Percentiles rank a stretch among this genome's conserved stretches.
These are phyloP conservation scores for Cephus cinctus DNA, from an alignment of 1,140 invertebrate species.

Conservation along the genomic window DNA sequence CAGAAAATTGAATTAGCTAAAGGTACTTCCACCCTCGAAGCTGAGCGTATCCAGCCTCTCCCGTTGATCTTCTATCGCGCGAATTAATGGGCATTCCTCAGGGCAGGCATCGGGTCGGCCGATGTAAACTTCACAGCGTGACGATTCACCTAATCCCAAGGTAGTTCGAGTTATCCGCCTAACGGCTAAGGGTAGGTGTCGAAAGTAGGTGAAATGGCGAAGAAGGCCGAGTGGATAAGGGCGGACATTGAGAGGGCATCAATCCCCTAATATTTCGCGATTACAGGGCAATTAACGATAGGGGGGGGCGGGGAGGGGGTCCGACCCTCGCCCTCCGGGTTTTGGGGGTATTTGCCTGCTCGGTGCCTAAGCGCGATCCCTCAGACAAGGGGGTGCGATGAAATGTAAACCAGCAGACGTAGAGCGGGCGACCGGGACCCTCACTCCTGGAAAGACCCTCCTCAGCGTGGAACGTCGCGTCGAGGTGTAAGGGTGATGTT, in stretches of 20 bases:
- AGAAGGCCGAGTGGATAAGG: background rate
- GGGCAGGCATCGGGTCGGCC: no score
- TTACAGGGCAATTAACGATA: conserved; percentile 22
- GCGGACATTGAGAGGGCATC: background rate
- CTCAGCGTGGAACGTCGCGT: conserved; percentile 12
- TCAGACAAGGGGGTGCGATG: conserved; percentile 27
- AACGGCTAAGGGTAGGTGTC: background rate
- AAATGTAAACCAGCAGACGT: conserved; percentile 29
- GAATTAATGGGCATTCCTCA: no score
- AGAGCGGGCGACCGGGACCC: conserved; percentile 22
- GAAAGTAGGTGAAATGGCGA: background rate
- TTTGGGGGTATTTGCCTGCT: conserved; percentile 17
- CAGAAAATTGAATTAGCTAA: no score
- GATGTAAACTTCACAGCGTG: no score
- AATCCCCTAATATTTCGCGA: conserved; percentile 4
- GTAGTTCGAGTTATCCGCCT: background rate
- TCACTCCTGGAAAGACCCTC: conserved; percentile 32
- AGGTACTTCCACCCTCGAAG: no score
- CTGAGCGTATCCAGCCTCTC: no score
- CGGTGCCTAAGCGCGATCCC: conserved; percentile 13
- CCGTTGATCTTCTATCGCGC: no score
- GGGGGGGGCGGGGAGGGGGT: conserved; percentile 5
- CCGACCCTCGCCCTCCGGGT: conserved; percentile 17
- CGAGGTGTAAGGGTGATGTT: conserved; percentile 33
- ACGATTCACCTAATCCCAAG: no score